Base-by-base conservation (phyloP, 2,797 vertebrate genomes). In the Rhinophrynus dorsalis region DNA sequence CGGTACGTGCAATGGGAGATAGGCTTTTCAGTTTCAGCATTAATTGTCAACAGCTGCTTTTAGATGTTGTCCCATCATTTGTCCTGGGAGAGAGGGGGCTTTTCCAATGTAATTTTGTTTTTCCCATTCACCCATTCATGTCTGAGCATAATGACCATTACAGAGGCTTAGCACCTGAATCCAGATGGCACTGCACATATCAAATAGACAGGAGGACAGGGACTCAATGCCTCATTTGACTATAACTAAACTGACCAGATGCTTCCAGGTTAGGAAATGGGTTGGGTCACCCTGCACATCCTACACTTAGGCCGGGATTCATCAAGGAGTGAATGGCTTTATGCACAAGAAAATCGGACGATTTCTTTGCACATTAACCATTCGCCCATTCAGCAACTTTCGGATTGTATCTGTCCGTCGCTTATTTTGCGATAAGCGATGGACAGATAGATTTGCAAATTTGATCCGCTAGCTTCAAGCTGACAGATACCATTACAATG, bases 91-190 rank as follows among this genome's bases (percentile, higher is more conserved):
- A 56, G 47, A 12, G 47, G 20, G 37, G 68, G 61, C 24, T 15
- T 18, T 24, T n/a, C 27, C 32, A 33, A 42, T 72, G 38, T 72
- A 65, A 72, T 72, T n/a, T 72, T 72, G 69, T 72, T 72, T 72
- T 51, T 58, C 44, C 65, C 65, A 72, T 72, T 72, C 54, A 42
- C 45, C 69, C 69, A 65, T 72, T 72, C 61, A 72, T 72, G 61
- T 38, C 54, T 59, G 51, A 37, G 35, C 51, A 65, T 72, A 72
- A 72, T 72, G 51, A 61, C 57, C 67, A 69, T 69, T 61, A 52
- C 54, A 57, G 42, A 65, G 45, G 69, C 52, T 59, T 59, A 65
- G 33, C 52, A 51, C 52, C 61, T 65, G 61, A 65, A 58, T 72
- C 69, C 69, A 72, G 69, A 65, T 72, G 69, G 52, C 54, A 52